Base-by-base conservation (phyloP, 92 coral and sea anemone species). In the Ricordea florida region DNA sequence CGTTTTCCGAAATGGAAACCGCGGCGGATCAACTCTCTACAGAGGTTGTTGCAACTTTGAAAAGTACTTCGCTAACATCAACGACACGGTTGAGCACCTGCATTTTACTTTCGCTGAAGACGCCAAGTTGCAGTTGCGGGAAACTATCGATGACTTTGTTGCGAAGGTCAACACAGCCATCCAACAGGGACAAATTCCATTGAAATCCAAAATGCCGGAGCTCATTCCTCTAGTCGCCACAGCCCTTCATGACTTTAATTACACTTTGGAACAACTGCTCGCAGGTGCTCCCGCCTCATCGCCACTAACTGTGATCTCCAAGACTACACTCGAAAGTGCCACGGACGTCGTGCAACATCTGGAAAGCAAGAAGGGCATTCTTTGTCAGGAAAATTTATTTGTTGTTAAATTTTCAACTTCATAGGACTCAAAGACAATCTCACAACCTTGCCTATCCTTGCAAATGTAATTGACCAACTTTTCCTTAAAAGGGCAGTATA, bases 1-100 rank as follows among this genome's bases (percentile, higher is more conserved):
- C 85, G 9, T 59, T 82, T 2, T 52, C 76, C 0, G 76, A 83
- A 56, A 83, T 83, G 63, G 72, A 83, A 34, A 36, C 41, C 7
- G 88, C 84, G 8, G n/a, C 33, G 3, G n/a, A 23, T 10, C 0
- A 50, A 9, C 33, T 50, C 5, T 50, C 58, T 9, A 50, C 32
- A 4, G 34, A 50, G 30, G 58, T 50, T 0, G 26, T 23, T 4
- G 33, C 10, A 25, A 50, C 58, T 50, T 50, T 23, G 14, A 23
- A 8, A 17, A 50, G 13, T 6, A 3, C 13, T 50, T 50, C 32
- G n/a, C n/a, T n/a, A n/a, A n/a, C n/a, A n/a, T n/a, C n/a, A n/a
- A n/a, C n/a, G n/a, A n/a, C n/a, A n/a, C n/a, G 50, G 20, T 43
- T 11, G 48, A 42, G 48, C 48, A 42, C 17, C 0, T 42, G 48